Conservation (phyloP, 2,797 vertebrate genomes). For the Amniataba percoides region DNA sequence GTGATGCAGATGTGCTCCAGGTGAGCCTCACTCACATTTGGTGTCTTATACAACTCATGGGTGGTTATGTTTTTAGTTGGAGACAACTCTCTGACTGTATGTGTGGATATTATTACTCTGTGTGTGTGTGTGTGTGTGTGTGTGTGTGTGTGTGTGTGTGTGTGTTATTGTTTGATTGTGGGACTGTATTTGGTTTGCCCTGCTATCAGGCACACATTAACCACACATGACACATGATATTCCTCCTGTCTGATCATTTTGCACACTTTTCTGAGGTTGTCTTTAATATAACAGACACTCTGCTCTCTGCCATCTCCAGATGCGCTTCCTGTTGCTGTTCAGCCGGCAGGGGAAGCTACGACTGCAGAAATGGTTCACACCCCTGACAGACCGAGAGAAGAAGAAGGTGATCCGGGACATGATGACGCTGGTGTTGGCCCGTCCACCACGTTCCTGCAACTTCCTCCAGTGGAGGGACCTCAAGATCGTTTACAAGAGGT, state of each 20-base stretch:
- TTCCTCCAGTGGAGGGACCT: conserved; percentile 97
- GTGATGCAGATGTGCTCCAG: conserved; percentile 11
- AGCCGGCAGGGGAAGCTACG: conserved; percentile 97
- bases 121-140: conserved; percentile 36
- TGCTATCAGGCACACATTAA: conserved; percentile 30
- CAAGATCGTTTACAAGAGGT: conserved; percentile 99
- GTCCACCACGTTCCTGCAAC: conserved; percentile 91
- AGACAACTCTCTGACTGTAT: not conserved
- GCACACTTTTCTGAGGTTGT: too few species aligned
- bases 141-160: conserved; percentile 28
- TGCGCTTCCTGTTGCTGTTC: conserved; percentile 96
- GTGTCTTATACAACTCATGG: not conserved
- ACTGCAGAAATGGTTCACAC: conserved; percentile 96
- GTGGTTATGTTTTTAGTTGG: not conserved
- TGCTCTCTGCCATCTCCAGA: conserved; percentile 76
- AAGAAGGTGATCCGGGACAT: conserved; percentile 95
- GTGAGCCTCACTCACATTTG: conserved; percentile 1
- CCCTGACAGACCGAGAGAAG: conserved; percentile 91
- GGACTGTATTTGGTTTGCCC: not conserved
- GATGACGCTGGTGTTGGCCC: conserved; percentile 88
- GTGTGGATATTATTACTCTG: not conserved
- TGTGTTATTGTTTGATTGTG: not conserved
- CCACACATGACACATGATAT: not conserved
- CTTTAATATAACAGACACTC: not conserved
- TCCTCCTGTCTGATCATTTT: not conserved